Evolutionary conservation across 2,113 vertebrate genomes (phyloP).

Genomic region (Scomber japonicus): DNA sequence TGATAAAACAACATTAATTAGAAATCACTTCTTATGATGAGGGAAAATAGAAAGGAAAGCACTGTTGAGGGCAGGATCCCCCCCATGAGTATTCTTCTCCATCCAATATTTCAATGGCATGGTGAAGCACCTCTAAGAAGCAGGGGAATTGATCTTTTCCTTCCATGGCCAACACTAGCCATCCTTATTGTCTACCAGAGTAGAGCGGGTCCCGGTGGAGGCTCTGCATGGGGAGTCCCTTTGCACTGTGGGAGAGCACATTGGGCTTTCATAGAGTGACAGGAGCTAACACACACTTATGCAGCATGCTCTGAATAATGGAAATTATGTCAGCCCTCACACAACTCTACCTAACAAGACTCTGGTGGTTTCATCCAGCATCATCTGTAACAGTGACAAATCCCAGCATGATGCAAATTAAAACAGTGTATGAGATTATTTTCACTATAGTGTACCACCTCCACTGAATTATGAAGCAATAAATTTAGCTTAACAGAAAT

Average conservation of each 20-base stretch:
- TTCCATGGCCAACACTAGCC: conserved; percentile 40
- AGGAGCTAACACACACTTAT: conserved; percentile 77
- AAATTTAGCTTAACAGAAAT: conserved; percentile 57
- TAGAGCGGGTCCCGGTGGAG: conserved; percentile 31
- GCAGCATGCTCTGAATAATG: conserved; percentile 77
- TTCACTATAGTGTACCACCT: conserved; percentile 58
- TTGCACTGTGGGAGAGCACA: conserved; percentile 64
- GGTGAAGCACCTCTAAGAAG: conserved; percentile 42
- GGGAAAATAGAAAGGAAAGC: conserved; percentile 32
- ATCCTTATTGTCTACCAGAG: conserved; percentile 67
- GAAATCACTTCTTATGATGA: conserved; percentile 36
- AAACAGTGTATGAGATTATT: conserved; percentile 78
- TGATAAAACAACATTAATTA: conserved; percentile 38
- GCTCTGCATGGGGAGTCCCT: conserved; percentile 54
- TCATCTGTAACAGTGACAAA: conserved; percentile 79
- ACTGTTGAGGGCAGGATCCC: conserved; percentile 8
- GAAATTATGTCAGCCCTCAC: conserved; percentile 78
- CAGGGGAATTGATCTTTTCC: conserved; percentile 56
- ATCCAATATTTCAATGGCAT: conserved; percentile 30
- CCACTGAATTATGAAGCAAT: conserved; percentile 61
- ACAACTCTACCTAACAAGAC: conserved; percentile 83
- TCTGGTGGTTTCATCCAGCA: conserved; percentile 76
- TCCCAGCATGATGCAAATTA: conserved; percentile 80
- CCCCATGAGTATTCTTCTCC: conserved; percentile 18
- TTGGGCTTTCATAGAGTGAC: conserved; percentile 69